Evolutionary conservation across 2,888 invertebrate genomes (phyloP).

Genomic region (Cephus pygmeus): DNA sequence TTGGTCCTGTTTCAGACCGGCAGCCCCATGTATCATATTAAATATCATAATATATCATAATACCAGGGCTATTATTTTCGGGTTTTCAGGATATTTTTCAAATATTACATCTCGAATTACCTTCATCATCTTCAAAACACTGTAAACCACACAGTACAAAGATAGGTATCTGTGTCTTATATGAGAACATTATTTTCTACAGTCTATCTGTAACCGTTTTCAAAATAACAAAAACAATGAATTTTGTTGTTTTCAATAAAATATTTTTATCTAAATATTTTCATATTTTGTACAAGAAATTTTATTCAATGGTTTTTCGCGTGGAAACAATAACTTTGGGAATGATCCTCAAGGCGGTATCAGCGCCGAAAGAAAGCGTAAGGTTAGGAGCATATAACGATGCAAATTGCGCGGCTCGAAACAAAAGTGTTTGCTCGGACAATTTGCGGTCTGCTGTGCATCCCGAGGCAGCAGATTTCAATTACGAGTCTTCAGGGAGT

Average conservation of each 20-base stretch:
- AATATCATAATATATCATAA: conserved; percentile 50
- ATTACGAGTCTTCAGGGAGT: conserved; percentile 57
- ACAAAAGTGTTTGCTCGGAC: conserved; percentile 63
- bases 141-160: background rate
- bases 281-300: background rate
- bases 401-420: conserved; percentile 58
- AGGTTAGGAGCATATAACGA: conserved; percentile 32
- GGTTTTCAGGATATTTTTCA: conserved; percentile 29
- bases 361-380: background rate
- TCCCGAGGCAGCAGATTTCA: conserved; percentile 62
- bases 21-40: conserved; percentile 38
- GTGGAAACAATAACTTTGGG: background rate
- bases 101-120: conserved; percentile 29
- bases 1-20: conserved; percentile 14
- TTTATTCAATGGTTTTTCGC: background rate
- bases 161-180: background rate
- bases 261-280: background rate
- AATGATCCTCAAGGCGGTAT: background rate
- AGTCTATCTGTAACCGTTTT: background rate
- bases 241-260: background rate
- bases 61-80: conserved; percentile 29
- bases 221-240: background rate
- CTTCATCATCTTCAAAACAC: background rate
- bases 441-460: conserved; percentile 58
- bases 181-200: background rate